Conservation (phyloP, 2,888 invertebrate species). For the Sinelater perroti region DNA sequence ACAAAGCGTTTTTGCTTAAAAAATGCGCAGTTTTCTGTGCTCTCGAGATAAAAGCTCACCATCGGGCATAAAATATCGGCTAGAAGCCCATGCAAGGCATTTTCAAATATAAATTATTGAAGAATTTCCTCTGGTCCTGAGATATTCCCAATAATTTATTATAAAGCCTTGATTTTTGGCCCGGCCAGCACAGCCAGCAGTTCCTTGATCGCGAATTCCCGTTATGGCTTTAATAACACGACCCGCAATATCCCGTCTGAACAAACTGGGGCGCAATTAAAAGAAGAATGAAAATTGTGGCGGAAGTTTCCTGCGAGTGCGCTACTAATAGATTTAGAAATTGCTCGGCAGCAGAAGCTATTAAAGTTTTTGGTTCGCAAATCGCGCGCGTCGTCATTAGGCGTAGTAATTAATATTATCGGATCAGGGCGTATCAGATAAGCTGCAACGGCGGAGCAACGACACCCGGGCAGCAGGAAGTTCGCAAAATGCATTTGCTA, state of each 20-base stretch:
- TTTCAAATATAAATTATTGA: conserved; percentile 2
- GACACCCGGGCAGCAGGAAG: no score
- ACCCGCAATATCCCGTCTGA: neutral
- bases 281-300: neutral
- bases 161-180: neutral
- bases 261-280: neutral
- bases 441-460: neutral
- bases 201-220: neutral
- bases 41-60: neutral
- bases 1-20: neutral
- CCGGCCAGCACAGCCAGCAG: neutral
- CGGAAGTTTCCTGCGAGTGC: conserved; percentile 1
- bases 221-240: neutral
- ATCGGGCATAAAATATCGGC: neutral
- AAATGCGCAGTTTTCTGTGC: neutral
- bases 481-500: neutral
- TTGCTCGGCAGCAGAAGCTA: conserved; percentile 1
- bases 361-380: conserved; percentile 11
- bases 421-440: neutral
- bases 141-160: no score
- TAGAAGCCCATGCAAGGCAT: neutral
- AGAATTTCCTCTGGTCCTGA: neutral
- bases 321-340: conserved; percentile 11
- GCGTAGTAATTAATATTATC: neutral
- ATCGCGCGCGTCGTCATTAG: neutral